phyloP scores from a whole-genome alignment of 2,113 vertebrate genomes.

The Orientallactaga bullata region DNA sequence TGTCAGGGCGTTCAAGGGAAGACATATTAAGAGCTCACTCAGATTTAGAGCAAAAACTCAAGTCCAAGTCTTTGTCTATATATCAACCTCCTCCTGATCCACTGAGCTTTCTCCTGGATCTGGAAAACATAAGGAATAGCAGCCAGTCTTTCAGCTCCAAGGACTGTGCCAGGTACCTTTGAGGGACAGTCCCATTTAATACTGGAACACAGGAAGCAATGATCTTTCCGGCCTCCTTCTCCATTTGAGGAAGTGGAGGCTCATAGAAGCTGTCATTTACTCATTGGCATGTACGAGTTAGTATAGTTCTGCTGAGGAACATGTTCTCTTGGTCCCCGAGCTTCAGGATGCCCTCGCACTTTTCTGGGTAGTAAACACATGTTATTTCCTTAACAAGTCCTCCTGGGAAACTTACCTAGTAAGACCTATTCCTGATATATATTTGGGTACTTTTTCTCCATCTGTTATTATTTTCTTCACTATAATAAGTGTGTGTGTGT shows the following conservation, averaged over 20 bases:
- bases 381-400: background rate
- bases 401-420: background rate
- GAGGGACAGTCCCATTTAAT: background rate
- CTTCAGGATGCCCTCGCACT: background rate
- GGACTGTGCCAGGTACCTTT: background rate
- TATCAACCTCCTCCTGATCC: background rate
- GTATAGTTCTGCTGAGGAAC: background rate
- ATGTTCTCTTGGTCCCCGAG: background rate
- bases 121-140: background rate
- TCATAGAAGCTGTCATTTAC: background rate
- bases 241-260: background rate
- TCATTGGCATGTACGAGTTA: background rate
- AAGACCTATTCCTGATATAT: background rate
- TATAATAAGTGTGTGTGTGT: too few species aligned
- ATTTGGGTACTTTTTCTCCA: background rate
- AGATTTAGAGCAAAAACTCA: background rate
- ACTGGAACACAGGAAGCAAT: rapidly evolving
- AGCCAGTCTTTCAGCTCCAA: too few species aligned
- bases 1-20: background rate
- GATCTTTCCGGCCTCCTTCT: background rate
- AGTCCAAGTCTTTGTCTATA: background rate
- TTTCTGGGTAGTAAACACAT: background rate
- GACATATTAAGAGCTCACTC: background rate
- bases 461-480: background rate
- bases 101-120: background rate